phyloP scores from a whole-genome alignment of 2,888 invertebrate species.

The Neoitamus cyanurus region DNA sequence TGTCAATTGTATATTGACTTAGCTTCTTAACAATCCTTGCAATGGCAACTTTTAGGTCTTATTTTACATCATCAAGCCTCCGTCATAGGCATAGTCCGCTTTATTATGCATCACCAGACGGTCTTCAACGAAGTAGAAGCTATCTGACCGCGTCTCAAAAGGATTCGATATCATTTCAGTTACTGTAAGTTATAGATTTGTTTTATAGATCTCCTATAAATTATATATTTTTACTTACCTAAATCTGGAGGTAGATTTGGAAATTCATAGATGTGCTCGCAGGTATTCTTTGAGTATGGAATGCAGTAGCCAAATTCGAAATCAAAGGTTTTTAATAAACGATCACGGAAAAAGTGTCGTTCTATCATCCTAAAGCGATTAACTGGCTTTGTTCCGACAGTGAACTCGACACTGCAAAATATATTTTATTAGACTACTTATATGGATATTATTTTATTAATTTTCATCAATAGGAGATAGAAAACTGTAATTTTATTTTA shows the following conservation, averaged over 20 bases:
- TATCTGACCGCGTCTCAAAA: conserved; percentile 97
- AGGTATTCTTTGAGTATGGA: conserved; percentile 96
- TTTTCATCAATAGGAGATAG: too few species aligned
- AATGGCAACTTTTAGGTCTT: not conserved
- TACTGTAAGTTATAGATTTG: too few species aligned
- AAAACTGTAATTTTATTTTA: too few species aligned
- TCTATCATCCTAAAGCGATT: conserved; percentile 99
- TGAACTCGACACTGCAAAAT: conserved; percentile 88
- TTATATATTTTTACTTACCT: conserved; percentile 80
- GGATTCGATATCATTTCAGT: conserved; percentile 96
- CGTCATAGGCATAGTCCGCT: conserved; percentile 98
- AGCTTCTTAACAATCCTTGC: not conserved
- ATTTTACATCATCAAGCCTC: conserved; percentile 69
- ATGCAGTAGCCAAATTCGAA: conserved; percentile 99
- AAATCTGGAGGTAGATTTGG: conserved; percentile 87
- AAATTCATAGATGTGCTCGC: conserved; percentile 99
- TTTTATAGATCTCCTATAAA: too few species aligned
- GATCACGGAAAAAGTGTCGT: conserved; percentile 94
- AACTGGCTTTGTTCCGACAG: conserved; percentile 91
- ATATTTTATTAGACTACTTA: conserved; percentile 28
- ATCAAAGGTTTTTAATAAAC: conserved; percentile 95
- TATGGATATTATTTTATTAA: too few species aligned
- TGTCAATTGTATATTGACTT: not conserved
- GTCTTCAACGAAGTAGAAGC: conserved; percentile 99
- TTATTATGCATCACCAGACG: conserved; percentile 99